Evolutionary conservation across 2,888 invertebrate species (phyloP), one percentile per base, ranked within the genome.

Genomic region (Acronicta leporina): DNA sequence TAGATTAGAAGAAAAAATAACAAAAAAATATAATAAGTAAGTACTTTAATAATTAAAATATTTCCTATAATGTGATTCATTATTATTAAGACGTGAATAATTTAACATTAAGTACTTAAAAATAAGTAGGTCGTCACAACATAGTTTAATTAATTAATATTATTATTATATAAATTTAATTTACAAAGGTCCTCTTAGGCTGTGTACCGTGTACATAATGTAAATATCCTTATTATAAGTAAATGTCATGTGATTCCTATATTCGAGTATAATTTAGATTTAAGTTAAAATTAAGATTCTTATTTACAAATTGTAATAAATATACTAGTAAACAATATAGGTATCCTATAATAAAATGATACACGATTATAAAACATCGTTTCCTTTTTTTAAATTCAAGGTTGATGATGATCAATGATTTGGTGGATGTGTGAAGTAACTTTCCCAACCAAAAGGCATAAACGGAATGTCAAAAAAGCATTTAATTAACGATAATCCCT

Each of bases 151-250:
- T 14, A 30, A n/a, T n/a, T n/a, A n/a, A n/a, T n/a, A n/a, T n/a
- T n/a, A n/a, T 20, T 44, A 48, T 41, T 47, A 11, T 13, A 59
- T 33, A 50, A 62, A 62, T 65, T 65, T 45, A 77, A 68, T 84
- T 87, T 85, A 85, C 82, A 86, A 92, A 88, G 88, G 88, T 92
- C 87, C 87, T 82, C 60, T 83, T 83, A 89, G 90, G 87, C 90
- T 92, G 90, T 92, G 87, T 87, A 78, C 71, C 72, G 56, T 87
- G 90, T 92, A 92, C 88, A 91, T 91, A 88, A 88, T 92, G 89
- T 90, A 88, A 88, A 89, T 89, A 83, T 85, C 82, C 84, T 84
- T 87, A 82, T 79, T 73, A 41, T 76, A 73, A 67, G 57, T 33
- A 46, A 79, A 61, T 76, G 68, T 73, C 74, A 75, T 77, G 80